A percentile compares a stretch with the other conserved stretches of the same genome.
Evolutionary conservation across 2,797 vertebrate species (phyloP).

Genomic region (Enoplosus armatus): DNA sequence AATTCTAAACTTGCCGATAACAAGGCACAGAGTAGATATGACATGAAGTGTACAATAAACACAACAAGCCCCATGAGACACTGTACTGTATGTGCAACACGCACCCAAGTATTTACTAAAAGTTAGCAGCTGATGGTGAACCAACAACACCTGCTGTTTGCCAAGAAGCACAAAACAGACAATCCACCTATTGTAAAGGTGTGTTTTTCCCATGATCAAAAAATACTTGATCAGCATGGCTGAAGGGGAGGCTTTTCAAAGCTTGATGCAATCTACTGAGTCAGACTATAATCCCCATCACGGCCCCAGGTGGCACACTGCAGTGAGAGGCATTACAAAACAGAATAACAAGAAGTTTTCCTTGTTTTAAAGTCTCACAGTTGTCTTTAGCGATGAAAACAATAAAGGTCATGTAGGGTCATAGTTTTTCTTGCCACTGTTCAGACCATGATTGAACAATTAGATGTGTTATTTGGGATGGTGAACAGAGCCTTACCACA

Average conservation of each 20-base stretch:
- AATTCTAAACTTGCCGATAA: too few relatives aligned
- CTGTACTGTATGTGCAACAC: not conserved
- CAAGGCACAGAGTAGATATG: not conserved
- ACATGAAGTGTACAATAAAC: too few relatives aligned
- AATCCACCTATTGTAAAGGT: not conserved
- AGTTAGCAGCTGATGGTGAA: conserved; percentile 1
- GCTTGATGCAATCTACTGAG: conserved; percentile 9
- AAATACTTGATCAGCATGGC: not conserved
- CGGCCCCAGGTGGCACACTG: not conserved
- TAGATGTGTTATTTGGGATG: not conserved
- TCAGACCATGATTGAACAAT: not conserved
- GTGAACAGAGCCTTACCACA: not conserved
- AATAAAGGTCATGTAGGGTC: not conserved
- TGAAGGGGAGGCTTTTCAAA: conserved; percentile 14
- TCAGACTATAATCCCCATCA: not conserved
- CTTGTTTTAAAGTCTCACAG: not conserved
- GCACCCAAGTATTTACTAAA: too few relatives aligned
- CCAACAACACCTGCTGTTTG: not conserved
- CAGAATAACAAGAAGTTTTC: not conserved
- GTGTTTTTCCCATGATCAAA: conserved; percentile 1
- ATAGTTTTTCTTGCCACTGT: not conserved
- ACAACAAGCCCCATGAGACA: not conserved
- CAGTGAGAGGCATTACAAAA: conserved; percentile 23
- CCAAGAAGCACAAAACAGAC: not conserved
- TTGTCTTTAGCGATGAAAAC: not conserved